Base-by-base conservation (phyloP, 2,113 vertebrate genomes). In the Hippopotamus amphibius region DNA sequence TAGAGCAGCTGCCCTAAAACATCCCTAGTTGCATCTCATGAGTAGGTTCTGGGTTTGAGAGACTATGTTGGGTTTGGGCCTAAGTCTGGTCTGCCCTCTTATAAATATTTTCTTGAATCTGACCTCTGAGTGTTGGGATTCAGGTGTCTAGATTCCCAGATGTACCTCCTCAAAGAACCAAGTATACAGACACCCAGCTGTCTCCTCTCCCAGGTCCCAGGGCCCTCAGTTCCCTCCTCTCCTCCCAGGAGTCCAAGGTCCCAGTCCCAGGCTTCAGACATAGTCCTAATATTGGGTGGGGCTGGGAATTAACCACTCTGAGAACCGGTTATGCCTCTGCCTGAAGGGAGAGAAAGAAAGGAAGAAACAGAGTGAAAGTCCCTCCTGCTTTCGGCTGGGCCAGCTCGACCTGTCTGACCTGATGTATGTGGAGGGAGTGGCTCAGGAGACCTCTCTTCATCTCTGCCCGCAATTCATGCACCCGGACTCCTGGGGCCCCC, bases 391-490 rank as follows among this genome's bases (percentile, higher is more conserved):
- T 98, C 92, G 1, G 76, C 95, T 7, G 0, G 92, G 95, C 98
- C 69, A 96, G 97, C 95, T 33, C 43, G 93, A 97, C 98, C 95
- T 10, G 98, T 98, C 82, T 3, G 89, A 98, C 97, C 93, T 98
- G 98, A 91, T 97, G 80, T 71, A 68, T 33, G 24, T 3, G 19
- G 28, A 90, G 53, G 96, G 97, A 95, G 96, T 0, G 86, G 93
- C 68, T 68, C 68, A 1, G 66, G 68, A 57, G 74, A 33, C 59
- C 77, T 92, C 5, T 1, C 37, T 92, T 82, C 69, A n/a, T 93
- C 77, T 82, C 68, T 4, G 4, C 87, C 82, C 57, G 50, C 50
- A 11, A 50, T 57, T n/a, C 16, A 13, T 37, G 84, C 17, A 41
- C 22, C 48, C 14, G 21, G 41, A 82, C 66, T 89, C 95, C 30